phyloP scores from a whole-genome alignment of 2,888 invertebrate species.

The Rhaphigaster nebulosa region DNA sequence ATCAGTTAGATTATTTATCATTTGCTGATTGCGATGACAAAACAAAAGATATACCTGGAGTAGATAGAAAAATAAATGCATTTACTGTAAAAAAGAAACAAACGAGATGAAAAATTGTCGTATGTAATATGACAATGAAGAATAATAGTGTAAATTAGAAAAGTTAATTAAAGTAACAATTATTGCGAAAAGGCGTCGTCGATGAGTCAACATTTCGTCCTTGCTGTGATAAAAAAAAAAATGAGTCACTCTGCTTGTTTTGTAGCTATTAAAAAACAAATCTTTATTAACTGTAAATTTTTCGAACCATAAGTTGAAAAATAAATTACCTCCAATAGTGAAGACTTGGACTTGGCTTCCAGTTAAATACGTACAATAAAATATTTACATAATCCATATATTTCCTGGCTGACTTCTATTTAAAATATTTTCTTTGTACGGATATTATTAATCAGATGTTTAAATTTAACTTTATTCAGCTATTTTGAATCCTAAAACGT shows the following conservation, averaged over 20 bases:
- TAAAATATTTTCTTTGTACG: no score
- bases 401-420: no score
- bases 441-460: no score
- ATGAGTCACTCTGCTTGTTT: background rate
- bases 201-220: background rate
- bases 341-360: background rate
- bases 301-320: background rate
- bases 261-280: background rate
- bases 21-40: background rate
- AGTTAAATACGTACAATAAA: background rate
- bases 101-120: background rate
- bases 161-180: background rate
- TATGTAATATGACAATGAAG: background rate
- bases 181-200: background rate
- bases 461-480: no score
- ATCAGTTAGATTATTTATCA: no score
- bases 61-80: background rate
- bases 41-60: background rate
- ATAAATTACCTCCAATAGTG: background rate
- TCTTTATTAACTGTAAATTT: background rate
- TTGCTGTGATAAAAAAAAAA: background rate
- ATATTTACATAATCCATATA: no score
- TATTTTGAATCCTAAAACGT: no score
- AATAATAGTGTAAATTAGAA: background rate
- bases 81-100: background rate